Evolutionary conservation across 2,888 invertebrate species (phyloP).

Genomic region (Lasioglossum morio): DNA sequence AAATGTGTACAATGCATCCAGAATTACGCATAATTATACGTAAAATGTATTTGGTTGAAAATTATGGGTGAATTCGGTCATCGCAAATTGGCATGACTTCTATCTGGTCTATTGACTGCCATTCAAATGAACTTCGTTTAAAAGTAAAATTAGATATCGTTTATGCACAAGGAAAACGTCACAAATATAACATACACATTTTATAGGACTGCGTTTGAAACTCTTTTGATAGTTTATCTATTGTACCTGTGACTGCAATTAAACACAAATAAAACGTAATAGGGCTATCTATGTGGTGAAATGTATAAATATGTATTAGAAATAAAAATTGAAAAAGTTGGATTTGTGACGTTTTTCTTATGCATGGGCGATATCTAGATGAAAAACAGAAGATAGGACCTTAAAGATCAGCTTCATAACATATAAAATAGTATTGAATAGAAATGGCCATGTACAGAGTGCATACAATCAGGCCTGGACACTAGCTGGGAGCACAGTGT

Average conservation of each 20-base stretch:
- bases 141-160: not conserved
- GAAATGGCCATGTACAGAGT: not conserved
- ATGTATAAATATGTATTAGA: too few species aligned
- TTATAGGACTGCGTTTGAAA: too few species aligned
- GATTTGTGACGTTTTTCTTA: too few species aligned
- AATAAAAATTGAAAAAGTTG: too few species aligned
- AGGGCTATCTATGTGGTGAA: too few species aligned
- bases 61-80: not conserved
- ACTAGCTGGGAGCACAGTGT: not conserved
- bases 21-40: not conserved
- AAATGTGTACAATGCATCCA: not conserved
- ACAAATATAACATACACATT: too few species aligned
- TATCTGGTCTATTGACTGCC: not conserved
- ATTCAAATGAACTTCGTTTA: not conserved
- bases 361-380: not conserved
- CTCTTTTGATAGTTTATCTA: too few species aligned
- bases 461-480: slow-evolving; percentile 2
- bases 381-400: not conserved
- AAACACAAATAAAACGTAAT: too few species aligned
- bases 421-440: not conserved
- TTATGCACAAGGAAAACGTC: too few species aligned
- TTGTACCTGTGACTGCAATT: too few species aligned
- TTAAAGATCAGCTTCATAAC: not conserved
- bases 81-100: not conserved
- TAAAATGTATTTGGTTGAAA: not conserved